Evolutionary conservation across 2,888 invertebrate species (phyloP).

Genomic region (Notodonta dromedarius): DNA sequence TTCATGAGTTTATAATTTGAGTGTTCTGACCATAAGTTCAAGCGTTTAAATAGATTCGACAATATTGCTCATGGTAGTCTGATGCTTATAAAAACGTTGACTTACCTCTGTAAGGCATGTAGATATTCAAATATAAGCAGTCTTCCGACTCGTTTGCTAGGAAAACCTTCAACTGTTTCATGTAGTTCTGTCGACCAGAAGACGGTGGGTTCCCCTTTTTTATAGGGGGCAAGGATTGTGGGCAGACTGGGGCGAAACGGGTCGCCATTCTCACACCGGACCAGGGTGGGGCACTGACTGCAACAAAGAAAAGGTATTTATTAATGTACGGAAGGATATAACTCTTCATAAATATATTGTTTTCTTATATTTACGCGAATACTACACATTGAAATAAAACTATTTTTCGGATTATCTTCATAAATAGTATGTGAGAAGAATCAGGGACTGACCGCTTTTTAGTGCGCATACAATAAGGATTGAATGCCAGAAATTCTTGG

Average conservation of each 20-base stretch:
- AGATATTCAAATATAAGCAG: constrained; percentile 96
- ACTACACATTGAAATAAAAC: no score
- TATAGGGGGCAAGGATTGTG: constrained; percentile 90
- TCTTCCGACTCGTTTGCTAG: constrained; percentile 91
- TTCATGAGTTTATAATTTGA: no score
- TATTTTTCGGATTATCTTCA: no score
- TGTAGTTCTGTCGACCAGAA: constrained; percentile 87
- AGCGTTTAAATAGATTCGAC: no score
- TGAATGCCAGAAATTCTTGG: no score
- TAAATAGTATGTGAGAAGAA: no score
- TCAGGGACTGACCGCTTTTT: no score
- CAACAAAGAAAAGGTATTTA: constrained; percentile 34
- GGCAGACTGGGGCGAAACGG: constrained; percentile 92
- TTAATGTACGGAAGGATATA: no score
- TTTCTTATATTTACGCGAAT: no score
- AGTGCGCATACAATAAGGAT: no score
- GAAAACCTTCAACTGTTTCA: constrained; percentile 89
- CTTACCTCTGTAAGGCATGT: constrained; percentile 94
- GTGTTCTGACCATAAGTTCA: no score
- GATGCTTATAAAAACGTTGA: neutral
- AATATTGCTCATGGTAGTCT: neutral
- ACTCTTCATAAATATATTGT: no score
- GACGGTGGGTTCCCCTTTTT: constrained; percentile 86
- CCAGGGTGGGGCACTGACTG: constrained; percentile 93
- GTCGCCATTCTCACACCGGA: constrained; percentile 87